Conservation (phyloP, 2,888 invertebrate genomes). For the Brachyptera risi region DNA sequence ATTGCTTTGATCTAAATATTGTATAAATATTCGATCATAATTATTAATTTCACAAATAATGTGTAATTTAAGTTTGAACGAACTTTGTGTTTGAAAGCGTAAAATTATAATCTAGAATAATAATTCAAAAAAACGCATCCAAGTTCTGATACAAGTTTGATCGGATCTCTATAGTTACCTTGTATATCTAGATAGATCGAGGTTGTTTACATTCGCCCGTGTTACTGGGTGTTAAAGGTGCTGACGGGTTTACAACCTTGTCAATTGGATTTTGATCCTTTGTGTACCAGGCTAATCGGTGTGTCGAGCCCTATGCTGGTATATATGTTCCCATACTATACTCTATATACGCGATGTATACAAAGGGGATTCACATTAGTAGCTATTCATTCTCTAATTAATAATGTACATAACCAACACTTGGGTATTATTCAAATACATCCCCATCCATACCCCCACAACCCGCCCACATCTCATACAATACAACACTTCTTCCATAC, state of each 20-base stretch:
- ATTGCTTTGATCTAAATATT: slow-evolving; percentile 6
- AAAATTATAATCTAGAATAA: slow-evolving; percentile 5
- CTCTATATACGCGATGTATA: background rate
- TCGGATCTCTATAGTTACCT: background rate
- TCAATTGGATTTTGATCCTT: slow-evolving; percentile 22
- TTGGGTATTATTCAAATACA: slow-evolving; percentile 4
- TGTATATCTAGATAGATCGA: too few species aligned
- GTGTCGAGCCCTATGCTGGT: slow-evolving; percentile 5
- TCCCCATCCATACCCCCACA: background rate
- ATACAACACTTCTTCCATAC: slow-evolving; percentile 6
- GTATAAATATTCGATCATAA: slow-evolving; percentile 16
- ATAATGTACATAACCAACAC: slow-evolving; percentile 16
- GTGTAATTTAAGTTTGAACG: slow-evolving; percentile 15
- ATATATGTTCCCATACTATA: slow-evolving; percentile 4
- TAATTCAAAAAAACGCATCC: background rate
- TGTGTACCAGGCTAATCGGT: slow-evolving; percentile 20
- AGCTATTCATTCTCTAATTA: slow-evolving; percentile 19
- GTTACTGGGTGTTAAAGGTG: background rate
- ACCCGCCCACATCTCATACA: background rate
- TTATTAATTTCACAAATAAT: slow-evolving; percentile 15
- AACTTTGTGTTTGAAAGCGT: too few species aligned
- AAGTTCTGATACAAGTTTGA: slow-evolving; percentile 2
- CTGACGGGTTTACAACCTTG: slow-evolving; percentile 20
- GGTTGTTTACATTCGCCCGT: too few species aligned
- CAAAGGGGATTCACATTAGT: slow-evolving; percentile 13